Evolutionary conservation across 2,797 vertebrate genomes (phyloP).

Genomic region (Ctenopoma kingsleyae): DNA sequence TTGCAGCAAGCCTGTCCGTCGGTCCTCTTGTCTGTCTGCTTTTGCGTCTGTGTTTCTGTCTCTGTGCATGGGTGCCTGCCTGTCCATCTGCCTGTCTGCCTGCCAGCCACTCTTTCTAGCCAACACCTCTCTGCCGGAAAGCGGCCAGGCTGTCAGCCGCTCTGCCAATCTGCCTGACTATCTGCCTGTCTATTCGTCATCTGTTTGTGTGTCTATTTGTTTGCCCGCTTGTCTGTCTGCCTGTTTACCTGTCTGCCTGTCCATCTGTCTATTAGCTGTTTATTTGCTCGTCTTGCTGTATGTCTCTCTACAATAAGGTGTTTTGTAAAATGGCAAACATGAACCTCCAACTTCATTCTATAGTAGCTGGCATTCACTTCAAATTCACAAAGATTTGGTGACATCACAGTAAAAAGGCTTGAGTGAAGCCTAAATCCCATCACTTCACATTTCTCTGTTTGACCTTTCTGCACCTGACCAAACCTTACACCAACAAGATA

Average conservation of each 20-base stretch:
- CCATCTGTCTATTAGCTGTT: constrained; percentile 54
- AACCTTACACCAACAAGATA: background rate
- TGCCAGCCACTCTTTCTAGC: constrained; percentile 73
- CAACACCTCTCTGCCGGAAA: constrained; percentile 68
- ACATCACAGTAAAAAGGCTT: constrained; percentile 7
- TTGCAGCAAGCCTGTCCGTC: constrained; percentile 46
- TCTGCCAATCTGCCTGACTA: constrained; percentile 75
- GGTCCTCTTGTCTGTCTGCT: constrained; percentile 61
- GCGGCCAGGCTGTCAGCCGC: constrained; percentile 72
- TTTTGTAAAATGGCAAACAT: constrained; percentile 37
- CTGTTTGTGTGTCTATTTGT: constrained; percentile 72
- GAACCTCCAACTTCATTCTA: constrained; percentile 13
- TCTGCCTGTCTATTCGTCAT: constrained; percentile 74
- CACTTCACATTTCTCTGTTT: background rate
- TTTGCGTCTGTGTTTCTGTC: constrained; percentile 51
- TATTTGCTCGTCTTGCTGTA: constrained; percentile 42
- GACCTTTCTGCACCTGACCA: constrained; percentile 3
- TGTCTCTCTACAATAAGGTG: constrained; percentile 23
- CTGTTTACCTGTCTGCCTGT: constrained; percentile 63
- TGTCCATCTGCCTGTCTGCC: constrained; percentile 79
- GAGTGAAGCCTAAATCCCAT: constrained; percentile 10
- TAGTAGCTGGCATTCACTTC: constrained; percentile 9
- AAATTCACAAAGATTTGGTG: constrained; percentile 10
- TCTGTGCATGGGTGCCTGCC: constrained; percentile 60
- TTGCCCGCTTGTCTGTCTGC: constrained; percentile 68